Conservation (phyloP, 2,888 invertebrate genomes). For the Hymenopus coronatus region DNA sequence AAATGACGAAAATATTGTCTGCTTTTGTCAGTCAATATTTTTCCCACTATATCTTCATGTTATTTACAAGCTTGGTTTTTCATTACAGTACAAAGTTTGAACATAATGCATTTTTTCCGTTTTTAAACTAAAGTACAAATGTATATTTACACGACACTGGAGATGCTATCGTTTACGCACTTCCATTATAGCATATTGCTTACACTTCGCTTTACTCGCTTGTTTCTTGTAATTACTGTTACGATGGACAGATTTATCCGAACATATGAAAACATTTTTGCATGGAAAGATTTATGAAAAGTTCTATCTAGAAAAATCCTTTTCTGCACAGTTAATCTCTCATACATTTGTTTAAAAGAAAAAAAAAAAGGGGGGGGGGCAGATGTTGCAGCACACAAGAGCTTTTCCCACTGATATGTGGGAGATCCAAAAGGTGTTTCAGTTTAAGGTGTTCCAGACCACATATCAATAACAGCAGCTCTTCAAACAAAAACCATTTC, state of each 20-base stretch:
- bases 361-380: neutral
- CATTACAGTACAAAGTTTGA: neutral
- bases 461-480: neutral
- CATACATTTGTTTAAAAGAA: neutral
- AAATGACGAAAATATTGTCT: neutral
- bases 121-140: slow-evolving; percentile 11
- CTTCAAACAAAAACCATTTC: neutral
- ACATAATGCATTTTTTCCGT: neutral
- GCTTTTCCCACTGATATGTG: neutral
- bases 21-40: neutral
- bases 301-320: neutral
- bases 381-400: neutral
- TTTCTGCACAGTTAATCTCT: neutral
- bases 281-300: slow-evolving; percentile 6
- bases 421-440: slow-evolving; percentile 28
- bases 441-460: neutral
- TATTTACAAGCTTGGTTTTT: slow-evolving; percentile 11
- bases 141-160: slow-evolving; percentile 11
- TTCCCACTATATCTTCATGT: neutral
- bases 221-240: neutral
- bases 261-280: slow-evolving; percentile 2
- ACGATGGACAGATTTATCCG: slow-evolving; percentile 6
- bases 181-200: slow-evolving; percentile 5
- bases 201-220: neutral
- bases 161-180: neutral